Evolutionary conservation across 2,113 vertebrate genomes (phyloP), one percentile per base, ranked within the genome.

Genomic region (Trematocara macrostoma): DNA sequence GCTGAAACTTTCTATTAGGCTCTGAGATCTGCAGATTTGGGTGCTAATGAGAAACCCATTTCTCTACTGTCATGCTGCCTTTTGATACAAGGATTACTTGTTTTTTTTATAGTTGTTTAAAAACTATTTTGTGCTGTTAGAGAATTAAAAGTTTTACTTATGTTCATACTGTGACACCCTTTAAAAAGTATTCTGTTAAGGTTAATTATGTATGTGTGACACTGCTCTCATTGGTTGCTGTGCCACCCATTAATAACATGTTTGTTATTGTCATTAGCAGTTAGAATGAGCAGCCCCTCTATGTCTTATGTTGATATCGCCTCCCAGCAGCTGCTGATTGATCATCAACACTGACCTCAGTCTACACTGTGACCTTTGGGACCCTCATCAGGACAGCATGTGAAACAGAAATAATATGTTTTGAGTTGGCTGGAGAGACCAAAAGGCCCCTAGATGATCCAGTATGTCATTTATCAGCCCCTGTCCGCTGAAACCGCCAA

Each of bases 391-490:
- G 26, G 53, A 81, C 23, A 26, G 42, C 45, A 23, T 86, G 31
- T n/a, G 52, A 84, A 74, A 81, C 71, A 51, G 18, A 49, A 71
- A 57, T 79, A 84, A 34, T 76, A 20, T 16, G 23, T 71, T 56
- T 87, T 29, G 42, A 67, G 20, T 82, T 15, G 56, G 61, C 53
- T 69, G 18, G 2, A 3, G 51, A 90, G 79, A 84, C 81, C 53
- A 86, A 87, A 81, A 85, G 38, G 80, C 16, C 4, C 35, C 59
- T n/a, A 85, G 42, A 90, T 76, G 79, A 92, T 79, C 53, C 67
- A 87, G 80, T 78, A 85, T 87, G 89, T 85, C 57, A 84, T 76
- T 86, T 88, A 92, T 89, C 93, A 76, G 57, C 56, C 57, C 34
- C 20, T 16, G 82, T 83, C 79, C 45, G 1, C 82, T 76, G 71